Evolutionary conservation across 2,113 vertebrate genomes (phyloP), one percentile per base, ranked within the genome.

Genomic region (Sinocyclocheilus maitianheensis): DNA sequence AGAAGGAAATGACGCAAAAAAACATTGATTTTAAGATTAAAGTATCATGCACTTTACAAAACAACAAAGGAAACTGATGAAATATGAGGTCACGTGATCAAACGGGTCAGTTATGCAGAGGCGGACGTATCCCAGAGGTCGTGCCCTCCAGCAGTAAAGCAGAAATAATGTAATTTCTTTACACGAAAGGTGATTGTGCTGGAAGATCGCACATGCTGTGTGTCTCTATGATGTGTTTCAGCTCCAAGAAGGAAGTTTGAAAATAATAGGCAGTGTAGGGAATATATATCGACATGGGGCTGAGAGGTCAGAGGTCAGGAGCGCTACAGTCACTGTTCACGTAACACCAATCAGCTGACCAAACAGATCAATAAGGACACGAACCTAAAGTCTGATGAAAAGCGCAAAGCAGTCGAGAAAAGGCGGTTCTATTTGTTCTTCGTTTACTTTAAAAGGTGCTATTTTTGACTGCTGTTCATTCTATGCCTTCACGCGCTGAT

Each of bases 301-400:
- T n/a, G 43, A 60, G 51, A 78, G 86, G 83, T 84, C 85, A 86
- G 63, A 85, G 85, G 85, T 86, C 82, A 87, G 67, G 79, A 89
- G 85, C 51, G 81, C 62, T 40, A 81, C 74, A 82, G 86, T 88
- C 90, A 81, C 60, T 53, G 81, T 81, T 83, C 88, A 77, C 81
- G 89, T 86, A 88, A 78, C 84, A 85, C 91, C 79, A 88, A 88
- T 81, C 81, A 48, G 60, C 89, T 88, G 83, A 92, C 88, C 91
- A 91, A 93, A 93, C 91, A 87, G 91, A 92, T 91, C 90, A 89
- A 92, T 92, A 67, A 20, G 18, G 74, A 67, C n/a, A 65, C 16
- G 67, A 55, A 37, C 16, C 46, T 83, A 5, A 30, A 26, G 46
- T 16, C 65, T n/a, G 48, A 85, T 90, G 89, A 86, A 90, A 87